Evolutionary conservation across 1,140 invertebrate genomes (phyloP).

Genomic region (Archivesica marissinica): DNA sequence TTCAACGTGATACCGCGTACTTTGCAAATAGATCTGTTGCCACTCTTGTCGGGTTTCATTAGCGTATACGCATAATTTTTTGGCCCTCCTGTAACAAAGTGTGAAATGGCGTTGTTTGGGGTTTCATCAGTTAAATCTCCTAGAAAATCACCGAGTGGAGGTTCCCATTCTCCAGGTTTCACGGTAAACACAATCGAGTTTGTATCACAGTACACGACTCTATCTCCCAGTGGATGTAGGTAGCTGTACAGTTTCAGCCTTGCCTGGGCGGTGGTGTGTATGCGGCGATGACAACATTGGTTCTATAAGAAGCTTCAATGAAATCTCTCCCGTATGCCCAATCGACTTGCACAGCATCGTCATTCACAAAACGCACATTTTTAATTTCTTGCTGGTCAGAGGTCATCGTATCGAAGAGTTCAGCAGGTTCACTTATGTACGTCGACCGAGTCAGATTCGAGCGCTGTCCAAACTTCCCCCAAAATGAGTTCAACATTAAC

Average conservation of each 20-base stretch:
- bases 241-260: conserved; percentile 81
- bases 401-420: conserved; percentile 71
- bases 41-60: background rate
- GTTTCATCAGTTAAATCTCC: conserved; percentile 40
- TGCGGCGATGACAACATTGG: conserved; percentile 78
- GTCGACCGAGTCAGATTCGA: too few species aligned
- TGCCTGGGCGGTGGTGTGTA: conserved; percentile 83
- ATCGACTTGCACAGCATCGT: conserved; percentile 37
- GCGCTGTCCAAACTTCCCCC: too few species aligned
- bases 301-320: background rate
- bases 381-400: conserved; percentile 51
- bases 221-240: conserved; percentile 74
- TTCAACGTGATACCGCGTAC: conserved; percentile 53
- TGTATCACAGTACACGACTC: conserved; percentile 83
- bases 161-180: conserved; percentile 2
- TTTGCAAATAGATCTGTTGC: conserved; percentile 35
- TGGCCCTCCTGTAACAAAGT: conserved; percentile 54
- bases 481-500: too few species aligned
- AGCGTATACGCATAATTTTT: conserved; percentile 49
- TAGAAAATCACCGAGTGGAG: conserved; percentile 21
- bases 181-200: conserved; percentile 67
- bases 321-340: conserved; percentile 13
- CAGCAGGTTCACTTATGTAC: too few species aligned
- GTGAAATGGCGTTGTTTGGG: conserved; percentile 12
- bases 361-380: conserved; percentile 45